Conservation (phyloP, 2,888 invertebrate species). For the Nemotelus nigrinus region DNA sequence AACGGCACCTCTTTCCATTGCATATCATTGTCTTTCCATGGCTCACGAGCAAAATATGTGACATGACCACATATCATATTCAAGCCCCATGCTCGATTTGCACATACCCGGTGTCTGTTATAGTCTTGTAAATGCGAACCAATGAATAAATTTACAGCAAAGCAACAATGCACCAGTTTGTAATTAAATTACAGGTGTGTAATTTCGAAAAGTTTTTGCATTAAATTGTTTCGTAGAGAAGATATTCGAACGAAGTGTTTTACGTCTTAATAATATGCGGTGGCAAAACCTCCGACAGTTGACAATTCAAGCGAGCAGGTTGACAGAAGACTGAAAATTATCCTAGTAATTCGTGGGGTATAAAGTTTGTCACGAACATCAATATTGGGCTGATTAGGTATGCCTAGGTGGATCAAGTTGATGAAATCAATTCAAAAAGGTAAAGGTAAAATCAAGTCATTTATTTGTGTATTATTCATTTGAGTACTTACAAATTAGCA, state of each 20-base stretch:
- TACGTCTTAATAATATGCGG: slow-evolving; percentile 38
- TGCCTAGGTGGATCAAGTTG: too few species aligned
- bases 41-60: background rate
- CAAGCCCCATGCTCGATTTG: background rate
- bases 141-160: slow-evolving; percentile 36
- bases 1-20: too few species aligned
- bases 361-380: slow-evolving; percentile 15
- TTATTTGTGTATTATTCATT: too few species aligned
- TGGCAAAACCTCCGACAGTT: background rate
- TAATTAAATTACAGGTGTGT: slow-evolving; percentile 43
- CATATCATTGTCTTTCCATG: background rate
- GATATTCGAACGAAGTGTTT: slow-evolving; percentile 3
- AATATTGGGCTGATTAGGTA: background rate
- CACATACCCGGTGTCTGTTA: slow-evolving; percentile 26
- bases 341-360: slow-evolving; percentile 19
- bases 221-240: background rate
- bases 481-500: too few species aligned
- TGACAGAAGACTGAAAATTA: slow-evolving; percentile 22
- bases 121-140: slow-evolving; percentile 30
- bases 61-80: slow-evolving; percentile 7
- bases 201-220: slow-evolving; percentile 19
- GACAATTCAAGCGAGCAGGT: background rate
- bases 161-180: slow-evolving; percentile 33
- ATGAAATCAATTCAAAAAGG: too few species aligned
- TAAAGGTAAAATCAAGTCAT: too few species aligned